Base-by-base conservation (phyloP, 2,797 vertebrate genomes). In the Pristis pectinata region DNA sequence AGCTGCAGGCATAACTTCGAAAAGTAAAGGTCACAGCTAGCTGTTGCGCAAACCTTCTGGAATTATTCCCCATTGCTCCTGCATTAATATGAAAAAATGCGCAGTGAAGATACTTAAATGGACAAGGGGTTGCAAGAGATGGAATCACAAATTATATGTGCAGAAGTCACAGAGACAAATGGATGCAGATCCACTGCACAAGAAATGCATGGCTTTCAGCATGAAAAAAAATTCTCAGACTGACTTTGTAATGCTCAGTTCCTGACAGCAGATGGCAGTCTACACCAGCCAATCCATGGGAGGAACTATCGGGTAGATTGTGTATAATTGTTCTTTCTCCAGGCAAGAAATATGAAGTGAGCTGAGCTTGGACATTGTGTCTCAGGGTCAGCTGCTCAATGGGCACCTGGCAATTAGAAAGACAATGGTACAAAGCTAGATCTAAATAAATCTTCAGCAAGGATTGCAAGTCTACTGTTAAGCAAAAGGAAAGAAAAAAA, bases 221-320 rank as follows among this genome's bases (percentile, higher is more conserved):
- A 22, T 72, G 70, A 82, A 82, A 44, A 24, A 49, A 49, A 34
- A 15, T 87, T 10, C 17, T 91, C 56, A n/a, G 85, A 22, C 56
- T n/a, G 61, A 91, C 85, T 37, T 91, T 61, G 56, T 91, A 64
- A 64, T n/a, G 37, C 30, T 64, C 85, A 61, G 59, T 22, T 64
- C 56, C 85, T 91, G 56, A n/a, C 85, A 89, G 85, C 56, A 89
- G 53, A 59, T 37, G 85, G 59, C 85, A 61, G 7, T 91, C 59
- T 64, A 9, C 37, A 37, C 34, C 19, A n/a, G 7, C 59, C 85
- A 59, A 64, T 64, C 59, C 15, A 83, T 59, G 49, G 53, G 85
- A 19, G 2, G 85, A 41, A n/a, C 80, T 80, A 41, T 41, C 17
- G 41, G 17, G 15, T 10, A 37, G 30, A 59, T 7, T n/a, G 41